phyloP scores from a whole-genome alignment of 2,888 invertebrate genomes.

The Diarsia rubi region DNA sequence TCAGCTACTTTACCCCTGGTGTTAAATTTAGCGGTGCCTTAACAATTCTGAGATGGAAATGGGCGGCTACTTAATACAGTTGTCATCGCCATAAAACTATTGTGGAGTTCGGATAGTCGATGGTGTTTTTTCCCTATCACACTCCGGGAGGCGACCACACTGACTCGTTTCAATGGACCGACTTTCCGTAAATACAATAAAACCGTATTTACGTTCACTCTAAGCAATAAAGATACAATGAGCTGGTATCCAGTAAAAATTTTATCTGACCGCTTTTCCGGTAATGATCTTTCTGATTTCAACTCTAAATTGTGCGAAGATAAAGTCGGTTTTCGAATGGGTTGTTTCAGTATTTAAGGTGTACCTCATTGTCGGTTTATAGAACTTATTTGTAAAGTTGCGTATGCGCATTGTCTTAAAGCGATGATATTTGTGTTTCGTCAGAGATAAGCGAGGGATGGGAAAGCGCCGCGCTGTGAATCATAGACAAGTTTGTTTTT shows the following conservation, averaged over 20 bases:
- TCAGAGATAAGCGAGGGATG: constrained; percentile 82
- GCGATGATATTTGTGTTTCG: constrained; percentile 82
- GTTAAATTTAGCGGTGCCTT: constrained; percentile 87
- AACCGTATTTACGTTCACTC: constrained; percentile 88
- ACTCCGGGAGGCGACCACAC: constrained; percentile 89
- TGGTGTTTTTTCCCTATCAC: constrained; percentile 78
- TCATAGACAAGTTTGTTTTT: constrained; percentile 67
- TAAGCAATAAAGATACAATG: constrained; percentile 87
- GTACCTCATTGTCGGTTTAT: constrained; percentile 76
- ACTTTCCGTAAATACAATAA: constrained; percentile 89
- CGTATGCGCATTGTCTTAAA: constrained; percentile 85
- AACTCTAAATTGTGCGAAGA: constrained; percentile 41
- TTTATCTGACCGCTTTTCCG: constrained; percentile 72
- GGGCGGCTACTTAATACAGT: constrained; percentile 81
- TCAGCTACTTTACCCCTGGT: constrained; percentile 80
- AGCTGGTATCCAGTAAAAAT: constrained; percentile 84
- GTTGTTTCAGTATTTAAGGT: constrained; percentile 52
- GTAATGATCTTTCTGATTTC: constrained; percentile 33
- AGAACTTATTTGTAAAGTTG: constrained; percentile 86
- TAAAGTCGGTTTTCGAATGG: constrained; percentile 67
- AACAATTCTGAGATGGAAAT: constrained; percentile 77
- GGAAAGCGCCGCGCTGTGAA: constrained; percentile 75
- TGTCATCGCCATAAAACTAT: constrained; percentile 85
- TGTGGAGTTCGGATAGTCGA: constrained; percentile 78
- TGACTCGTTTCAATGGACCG: constrained; percentile 78